These are phyloP conservation scores for Potorous gilbertii DNA, from an alignment of 2,797 vertebrate genomes.

Conservation along the genomic window DNA sequence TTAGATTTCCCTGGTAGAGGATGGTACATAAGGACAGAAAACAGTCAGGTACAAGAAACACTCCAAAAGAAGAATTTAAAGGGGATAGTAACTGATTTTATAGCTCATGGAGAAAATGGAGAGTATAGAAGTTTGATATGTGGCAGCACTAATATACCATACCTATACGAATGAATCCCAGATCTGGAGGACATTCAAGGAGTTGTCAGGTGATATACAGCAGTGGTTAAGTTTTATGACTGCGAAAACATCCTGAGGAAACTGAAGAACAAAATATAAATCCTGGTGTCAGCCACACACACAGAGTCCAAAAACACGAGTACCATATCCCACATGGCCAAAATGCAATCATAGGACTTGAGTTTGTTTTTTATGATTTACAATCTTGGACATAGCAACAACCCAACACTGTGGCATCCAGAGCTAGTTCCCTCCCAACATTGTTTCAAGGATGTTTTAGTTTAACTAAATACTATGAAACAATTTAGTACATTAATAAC, in stretches of 20 bases:
- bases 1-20: background rate
- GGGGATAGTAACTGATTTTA: background rate
- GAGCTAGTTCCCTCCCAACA: background rate
- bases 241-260: background rate
- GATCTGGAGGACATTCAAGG: background rate
- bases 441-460: background rate
- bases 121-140: background rate
- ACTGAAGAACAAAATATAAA: conserved; percentile 7
- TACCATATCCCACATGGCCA: background rate
- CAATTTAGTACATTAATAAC: background rate
- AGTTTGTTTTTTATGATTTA: conserved; percentile 1
- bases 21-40: background rate
- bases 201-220: background rate
- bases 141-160: background rate
- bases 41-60: background rate
- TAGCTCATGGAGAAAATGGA: background rate
- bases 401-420: background rate
- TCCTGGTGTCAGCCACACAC: background rate
- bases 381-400: background rate
- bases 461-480: background rate
- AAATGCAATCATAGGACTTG: background rate
- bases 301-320: background rate
- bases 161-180: background rate
- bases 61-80: background rate
- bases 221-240: background rate